Evolutionary conservation across 2,888 invertebrate genomes (phyloP).

Genomic region (Limnephilus marmoratus): DNA sequence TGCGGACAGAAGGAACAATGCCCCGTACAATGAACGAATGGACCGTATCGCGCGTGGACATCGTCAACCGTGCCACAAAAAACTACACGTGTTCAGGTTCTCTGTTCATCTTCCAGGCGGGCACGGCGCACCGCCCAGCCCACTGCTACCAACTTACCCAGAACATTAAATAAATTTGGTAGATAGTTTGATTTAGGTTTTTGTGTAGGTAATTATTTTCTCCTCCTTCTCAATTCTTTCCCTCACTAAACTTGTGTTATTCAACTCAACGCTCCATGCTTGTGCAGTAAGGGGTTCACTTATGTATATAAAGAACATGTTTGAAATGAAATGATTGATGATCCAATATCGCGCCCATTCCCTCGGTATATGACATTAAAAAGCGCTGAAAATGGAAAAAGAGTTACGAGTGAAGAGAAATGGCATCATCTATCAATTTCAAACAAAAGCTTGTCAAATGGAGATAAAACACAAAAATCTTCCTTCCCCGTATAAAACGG

Average conservation of each 20-base stretch:
- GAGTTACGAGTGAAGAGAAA: neutral
- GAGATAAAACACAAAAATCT: neutral
- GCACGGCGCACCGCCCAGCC: neutral
- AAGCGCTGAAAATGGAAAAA: neutral
- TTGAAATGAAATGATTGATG: neutral
- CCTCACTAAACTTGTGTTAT: neutral
- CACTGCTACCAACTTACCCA: neutral
- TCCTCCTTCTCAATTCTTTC: neutral
- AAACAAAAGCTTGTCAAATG: neutral
- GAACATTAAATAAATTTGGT: neutral
- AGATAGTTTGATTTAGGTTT: neutral
- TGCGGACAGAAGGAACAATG: conserved; percentile 24
- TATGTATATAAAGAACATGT: neutral
- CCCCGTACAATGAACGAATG: conserved; percentile 18
- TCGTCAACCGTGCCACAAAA: neutral
- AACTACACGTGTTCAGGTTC: neutral
- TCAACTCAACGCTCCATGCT: neutral
- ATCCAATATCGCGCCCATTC: neutral
- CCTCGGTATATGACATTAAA: neutral
- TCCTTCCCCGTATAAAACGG: neutral
- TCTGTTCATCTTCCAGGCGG: neutral
- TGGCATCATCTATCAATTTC: neutral
- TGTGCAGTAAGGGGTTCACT: too few relatives aligned
- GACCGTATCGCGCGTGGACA: conserved; percentile 41
- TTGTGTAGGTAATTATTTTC: neutral